Conservation (phyloP, 1,140 invertebrate genomes). For the Brachionus manjavacas region DNA sequence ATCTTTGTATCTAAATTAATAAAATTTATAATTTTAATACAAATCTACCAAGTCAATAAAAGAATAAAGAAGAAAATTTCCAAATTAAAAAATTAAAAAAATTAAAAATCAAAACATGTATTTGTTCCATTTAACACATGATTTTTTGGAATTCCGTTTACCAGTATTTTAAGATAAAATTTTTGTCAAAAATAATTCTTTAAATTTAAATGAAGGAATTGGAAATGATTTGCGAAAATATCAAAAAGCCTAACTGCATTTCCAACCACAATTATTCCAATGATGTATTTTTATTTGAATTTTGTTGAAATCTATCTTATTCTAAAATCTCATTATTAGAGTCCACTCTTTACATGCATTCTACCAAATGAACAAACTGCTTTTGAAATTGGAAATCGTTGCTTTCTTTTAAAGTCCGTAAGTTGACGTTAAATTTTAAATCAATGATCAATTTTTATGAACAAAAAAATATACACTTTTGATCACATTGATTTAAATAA, state of each 20-base stretch:
- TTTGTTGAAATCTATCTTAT: background rate
- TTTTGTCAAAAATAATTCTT: background rate
- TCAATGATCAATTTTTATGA: background rate
- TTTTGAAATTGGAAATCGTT: background rate
- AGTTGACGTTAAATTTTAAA: background rate
- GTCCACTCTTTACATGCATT: slow-evolving; percentile 10
- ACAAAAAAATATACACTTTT: background rate
- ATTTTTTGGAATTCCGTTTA: slow-evolving; percentile 29
- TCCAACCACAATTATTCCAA: background rate
- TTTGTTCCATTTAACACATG: slow-evolving; percentile 28
- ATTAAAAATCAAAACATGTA: background rate
- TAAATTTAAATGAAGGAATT: background rate
- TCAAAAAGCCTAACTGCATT: background rate
- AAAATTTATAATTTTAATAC: no score
- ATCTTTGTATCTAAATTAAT: background rate
- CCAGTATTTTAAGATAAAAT: background rate
- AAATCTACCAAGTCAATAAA: no score
- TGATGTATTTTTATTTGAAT: background rate
- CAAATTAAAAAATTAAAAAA: background rate
- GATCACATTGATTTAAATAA: background rate
- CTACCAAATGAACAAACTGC: background rate
- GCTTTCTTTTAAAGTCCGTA: slow-evolving; percentile 31
- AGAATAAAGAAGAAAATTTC: background rate
- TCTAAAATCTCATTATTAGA: background rate
- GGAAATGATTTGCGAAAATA: slow-evolving; percentile 14